A percentile compares a stretch with the other conserved stretches of the same genome.
phyloP scores from a whole-genome alignment of 2,797 vertebrate genomes.

The Mus caroli region DNA sequence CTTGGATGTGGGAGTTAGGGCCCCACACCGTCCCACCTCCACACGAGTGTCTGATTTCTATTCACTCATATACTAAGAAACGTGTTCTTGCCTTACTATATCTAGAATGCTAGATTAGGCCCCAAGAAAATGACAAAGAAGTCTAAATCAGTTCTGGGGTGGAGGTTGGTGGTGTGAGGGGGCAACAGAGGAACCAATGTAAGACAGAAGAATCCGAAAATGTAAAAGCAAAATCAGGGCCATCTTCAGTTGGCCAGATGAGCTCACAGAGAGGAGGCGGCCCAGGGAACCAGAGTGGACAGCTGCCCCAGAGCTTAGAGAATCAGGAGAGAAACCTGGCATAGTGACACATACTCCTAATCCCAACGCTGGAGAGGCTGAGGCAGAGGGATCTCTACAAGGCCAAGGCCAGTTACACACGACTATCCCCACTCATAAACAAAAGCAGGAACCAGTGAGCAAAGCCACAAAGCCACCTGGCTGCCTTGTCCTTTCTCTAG shows the following conservation, averaged over 20 bases:
- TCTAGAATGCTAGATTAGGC: constrained; percentile 29
- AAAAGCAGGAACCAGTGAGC: not conserved
- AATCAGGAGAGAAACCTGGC: not conserved
- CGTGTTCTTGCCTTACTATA: not conserved
- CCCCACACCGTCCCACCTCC: not conserved
- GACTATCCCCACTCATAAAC: not conserved
- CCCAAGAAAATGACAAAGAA: not conserved
- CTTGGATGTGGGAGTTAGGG: not conserved
- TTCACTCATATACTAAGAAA: not conserved
- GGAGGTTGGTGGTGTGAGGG: not conserved
- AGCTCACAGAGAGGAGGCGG: not conserved
- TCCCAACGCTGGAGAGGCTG: not conserved
- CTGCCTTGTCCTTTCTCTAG: not conserved
- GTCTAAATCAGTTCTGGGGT: constrained; percentile 66
- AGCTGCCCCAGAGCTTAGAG: not conserved
- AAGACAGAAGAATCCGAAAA: constrained; percentile 5
- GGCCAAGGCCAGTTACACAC: not conserved
- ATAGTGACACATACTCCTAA: not conserved
- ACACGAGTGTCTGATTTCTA: not conserved
- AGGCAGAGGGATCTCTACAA: not conserved
- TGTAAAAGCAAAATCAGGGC: not conserved
- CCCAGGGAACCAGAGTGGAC: not conserved
- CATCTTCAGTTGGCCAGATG: not conserved
- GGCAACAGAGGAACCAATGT: not conserved
- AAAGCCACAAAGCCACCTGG: not conserved